phyloP scores from a whole-genome alignment of 2,113 vertebrate genomes.

The Thryonomys swinderianus region DNA sequence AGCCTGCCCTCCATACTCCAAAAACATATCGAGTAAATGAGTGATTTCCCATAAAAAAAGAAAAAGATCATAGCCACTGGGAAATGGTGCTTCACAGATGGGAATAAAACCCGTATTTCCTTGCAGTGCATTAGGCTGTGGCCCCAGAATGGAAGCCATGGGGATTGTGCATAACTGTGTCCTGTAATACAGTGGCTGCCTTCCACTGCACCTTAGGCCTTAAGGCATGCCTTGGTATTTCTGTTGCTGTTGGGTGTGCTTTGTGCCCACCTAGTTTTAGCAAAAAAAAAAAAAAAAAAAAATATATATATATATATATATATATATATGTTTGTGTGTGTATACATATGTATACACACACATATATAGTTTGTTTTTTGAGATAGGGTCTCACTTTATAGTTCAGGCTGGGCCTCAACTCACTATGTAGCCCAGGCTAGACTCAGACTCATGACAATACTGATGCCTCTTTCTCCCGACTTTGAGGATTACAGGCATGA shows the following conservation, averaged over 20 bases:
- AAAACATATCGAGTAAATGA: conserved; percentile 3
- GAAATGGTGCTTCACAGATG: not conserved
- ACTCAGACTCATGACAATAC: too few relatives aligned
- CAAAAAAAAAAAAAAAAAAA: too few relatives aligned
- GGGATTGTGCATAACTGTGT: not conserved
- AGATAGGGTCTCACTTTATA: too few relatives aligned
- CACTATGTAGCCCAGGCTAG: too few relatives aligned
- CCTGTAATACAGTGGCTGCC: too few relatives aligned
- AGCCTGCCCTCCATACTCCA: not conserved
- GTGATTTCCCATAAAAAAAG: not conserved
- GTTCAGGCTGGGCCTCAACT: too few relatives aligned
- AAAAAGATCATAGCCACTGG: not conserved
- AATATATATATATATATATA: too few relatives aligned
- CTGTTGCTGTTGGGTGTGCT: not conserved
- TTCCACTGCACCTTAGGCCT: not conserved
- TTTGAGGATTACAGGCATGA: too few relatives aligned
- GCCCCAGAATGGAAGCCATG: not conserved
- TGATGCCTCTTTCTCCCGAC: too few relatives aligned
- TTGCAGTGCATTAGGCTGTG: not conserved
- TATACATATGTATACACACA: too few relatives aligned
- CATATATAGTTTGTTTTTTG: too few relatives aligned
- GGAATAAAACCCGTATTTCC: not conserved
- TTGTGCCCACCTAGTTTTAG: not conserved
- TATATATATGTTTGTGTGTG: too few relatives aligned
- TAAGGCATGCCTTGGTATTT: not conserved